phyloP scores from a whole-genome alignment of 2,888 invertebrate genomes.

The Enchytraeus crypticus region DNA sequence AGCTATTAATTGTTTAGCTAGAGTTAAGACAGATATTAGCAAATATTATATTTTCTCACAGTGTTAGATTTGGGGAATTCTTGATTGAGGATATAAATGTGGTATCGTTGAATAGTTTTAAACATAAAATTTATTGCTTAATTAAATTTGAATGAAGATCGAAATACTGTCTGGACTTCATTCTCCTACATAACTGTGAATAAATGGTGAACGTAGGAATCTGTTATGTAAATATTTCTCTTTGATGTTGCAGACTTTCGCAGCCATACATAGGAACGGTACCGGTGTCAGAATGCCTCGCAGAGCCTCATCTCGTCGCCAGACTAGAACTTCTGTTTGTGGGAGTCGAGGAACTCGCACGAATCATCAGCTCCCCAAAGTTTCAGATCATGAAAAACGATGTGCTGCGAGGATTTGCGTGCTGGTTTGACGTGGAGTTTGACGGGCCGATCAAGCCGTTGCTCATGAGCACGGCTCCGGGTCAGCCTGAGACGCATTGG shows the following conservation, averaged over 20 bases:
- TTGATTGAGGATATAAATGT: too few relatives aligned
- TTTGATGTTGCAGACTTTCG: neutral
- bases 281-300: slow-evolving; percentile 30
- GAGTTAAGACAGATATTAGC: too few relatives aligned
- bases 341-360: slow-evolving; percentile 27
- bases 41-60: too few relatives aligned
- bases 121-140: too few relatives aligned
- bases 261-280: slow-evolving; percentile 31
- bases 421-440: slow-evolving; percentile 46
- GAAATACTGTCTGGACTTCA: too few relatives aligned
- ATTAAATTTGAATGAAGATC: too few relatives aligned
- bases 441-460: slow-evolving; percentile 38
- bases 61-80: too few relatives aligned
- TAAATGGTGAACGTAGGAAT: too few relatives aligned
- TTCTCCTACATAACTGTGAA: too few relatives aligned
- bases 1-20: too few relatives aligned
- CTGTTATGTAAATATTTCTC: too few relatives aligned
- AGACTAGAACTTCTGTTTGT: slow-evolving; percentile 38
- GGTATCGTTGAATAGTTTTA: too few relatives aligned
- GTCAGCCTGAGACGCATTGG: slow-evolving; percentile 74
- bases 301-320: slow-evolving; percentile 32
- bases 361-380: slow-evolving; percentile 24
- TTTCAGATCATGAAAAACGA: slow-evolving; percentile 32
- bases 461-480: slow-evolving; percentile 70
- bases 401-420: slow-evolving; percentile 42